Base-by-base conservation (phyloP, 2,797 vertebrate genomes). In the Kryptolebias ocellatus region DNA sequence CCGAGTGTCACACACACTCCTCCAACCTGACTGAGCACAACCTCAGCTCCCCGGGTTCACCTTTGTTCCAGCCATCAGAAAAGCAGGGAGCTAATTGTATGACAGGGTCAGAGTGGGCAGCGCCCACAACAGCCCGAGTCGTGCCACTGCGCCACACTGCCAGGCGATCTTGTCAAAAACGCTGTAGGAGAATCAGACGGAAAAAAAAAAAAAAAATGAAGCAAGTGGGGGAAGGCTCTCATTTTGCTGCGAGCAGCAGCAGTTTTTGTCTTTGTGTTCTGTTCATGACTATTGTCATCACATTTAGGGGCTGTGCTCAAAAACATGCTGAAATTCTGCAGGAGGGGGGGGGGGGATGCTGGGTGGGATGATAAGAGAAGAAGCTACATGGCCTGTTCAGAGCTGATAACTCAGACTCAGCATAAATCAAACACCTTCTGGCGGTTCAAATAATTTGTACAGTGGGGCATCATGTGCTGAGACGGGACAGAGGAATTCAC, bases 351-450 rank as follows among this genome's bases (percentile, higher is more conserved):
- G n/a, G n/a, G 20, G 37, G 37, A 1, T 39, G 10, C 91, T 91
- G 89, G 73, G 79, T 80, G 61, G 80, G 81, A 89, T 70, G 93
- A 93, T 93, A 94, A 93, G 90, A 86, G 83, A 52, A 39, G 80
- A 18, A 73, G 82, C 81, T 78, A 92, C 90, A 89, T 76, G 84
- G 88, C 78, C 92, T 92, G 93, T 82, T 85, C 73, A 74, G 63
- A 64, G 88, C 87, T 84, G 92, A 94, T 93, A 93, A 92, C 75
- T 86, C 79, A 83, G 85, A 84, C 89, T 90, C 91, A 86, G 92
- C 86, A 86, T 87, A 91, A 89, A 93, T 93, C 87, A 91, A 90
- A 91, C 87, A 92, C 90, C 88, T 91, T 85, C 70, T 78, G 86
- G 83, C 76, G 61, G 89, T 88, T 92, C 76, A 84, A 90, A 92